These are phyloP conservation scores for Teleopsis dalmanni DNA, from an alignment of 1,140 invertebrate genomes.

Conservation along the genomic window DNA sequence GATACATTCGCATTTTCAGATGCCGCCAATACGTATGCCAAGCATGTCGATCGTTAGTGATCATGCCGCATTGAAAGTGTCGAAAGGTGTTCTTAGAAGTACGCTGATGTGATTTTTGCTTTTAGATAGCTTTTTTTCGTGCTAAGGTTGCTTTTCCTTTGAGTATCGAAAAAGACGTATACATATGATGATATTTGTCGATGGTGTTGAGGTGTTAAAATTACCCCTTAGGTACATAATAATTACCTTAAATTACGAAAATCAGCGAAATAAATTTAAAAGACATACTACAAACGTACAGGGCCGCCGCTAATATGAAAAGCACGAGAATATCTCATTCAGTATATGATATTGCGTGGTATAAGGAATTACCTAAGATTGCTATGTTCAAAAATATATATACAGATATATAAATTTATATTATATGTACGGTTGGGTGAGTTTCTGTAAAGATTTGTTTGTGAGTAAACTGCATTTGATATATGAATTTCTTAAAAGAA, in stretches of 20 bases:
- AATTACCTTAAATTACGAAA: slow-evolving; percentile 45
- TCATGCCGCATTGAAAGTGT: neutral
- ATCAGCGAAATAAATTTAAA: slow-evolving; percentile 41
- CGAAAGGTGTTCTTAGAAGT: neutral
- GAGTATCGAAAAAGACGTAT: neutral
- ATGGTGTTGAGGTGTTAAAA: slow-evolving; percentile 45
- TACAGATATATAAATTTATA: too few species aligned
- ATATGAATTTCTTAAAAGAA: too few species aligned
- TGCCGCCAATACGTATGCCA: neutral
- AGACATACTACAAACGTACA: too few species aligned
- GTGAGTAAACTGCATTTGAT: too few species aligned
- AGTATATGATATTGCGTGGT: too few species aligned
- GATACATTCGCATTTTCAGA: neutral
- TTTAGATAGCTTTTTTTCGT: neutral
- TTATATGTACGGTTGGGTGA: too few species aligned
- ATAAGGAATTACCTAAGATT: too few species aligned
- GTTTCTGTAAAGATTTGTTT: too few species aligned
- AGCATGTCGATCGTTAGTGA: neutral
- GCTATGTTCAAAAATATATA: too few species aligned
- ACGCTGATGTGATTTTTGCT: neutral
- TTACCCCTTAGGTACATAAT: slow-evolving; percentile 45
- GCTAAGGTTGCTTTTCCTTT: neutral
- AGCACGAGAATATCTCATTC: too few species aligned
- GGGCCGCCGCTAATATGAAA: too few species aligned
- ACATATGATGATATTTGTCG: slow-evolving; percentile 44